A percentile compares a stretch with the other conserved stretches of the same genome.
These are phyloP conservation scores for Meloidogyne floridensis DNA, from an alignment of 1,140 invertebrate genomes.

Conservation along the genomic window DNA sequence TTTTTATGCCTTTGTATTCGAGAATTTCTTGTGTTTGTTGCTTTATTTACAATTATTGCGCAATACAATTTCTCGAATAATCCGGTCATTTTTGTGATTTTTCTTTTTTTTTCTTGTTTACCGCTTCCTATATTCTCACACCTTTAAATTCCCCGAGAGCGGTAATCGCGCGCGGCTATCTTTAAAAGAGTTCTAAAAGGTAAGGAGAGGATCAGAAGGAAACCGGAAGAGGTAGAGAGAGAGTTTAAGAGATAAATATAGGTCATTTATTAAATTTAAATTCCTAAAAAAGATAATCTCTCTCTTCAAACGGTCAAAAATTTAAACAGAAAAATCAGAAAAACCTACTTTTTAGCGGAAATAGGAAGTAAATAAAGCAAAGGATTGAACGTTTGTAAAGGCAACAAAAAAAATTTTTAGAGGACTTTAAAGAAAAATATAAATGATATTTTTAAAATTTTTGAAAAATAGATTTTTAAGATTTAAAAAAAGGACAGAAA, in stretches of 20 bases:
- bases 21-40: slow-evolving; percentile 2
- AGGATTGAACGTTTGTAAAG: too few species aligned
- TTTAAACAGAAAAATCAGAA: too few species aligned
- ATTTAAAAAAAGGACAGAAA: too few species aligned
- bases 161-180: neutral
- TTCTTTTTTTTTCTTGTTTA: neutral
- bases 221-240: neutral
- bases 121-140: neutral
- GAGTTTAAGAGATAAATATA: neutral
- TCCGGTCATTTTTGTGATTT: neutral
- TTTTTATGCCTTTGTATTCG: neutral
- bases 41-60: slow-evolving; percentile 9
- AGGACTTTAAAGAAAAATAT: too few species aligned
- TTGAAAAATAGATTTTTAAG: too few species aligned
- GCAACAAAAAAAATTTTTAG: too few species aligned
- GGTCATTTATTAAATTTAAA: neutral
- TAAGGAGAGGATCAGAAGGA: neutral
- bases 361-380: too few species aligned
- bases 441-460: too few species aligned
- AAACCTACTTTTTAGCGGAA: too few species aligned
- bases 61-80: slow-evolving; percentile 1
- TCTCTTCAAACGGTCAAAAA: too few species aligned
- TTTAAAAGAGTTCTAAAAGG: neutral
- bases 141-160: neutral
- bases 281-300: too few species aligned